These are phyloP conservation scores for Boulengeromyrus knoepffleri DNA, from an alignment of 2,113 vertebrate genomes.

Conservation along the genomic window DNA sequence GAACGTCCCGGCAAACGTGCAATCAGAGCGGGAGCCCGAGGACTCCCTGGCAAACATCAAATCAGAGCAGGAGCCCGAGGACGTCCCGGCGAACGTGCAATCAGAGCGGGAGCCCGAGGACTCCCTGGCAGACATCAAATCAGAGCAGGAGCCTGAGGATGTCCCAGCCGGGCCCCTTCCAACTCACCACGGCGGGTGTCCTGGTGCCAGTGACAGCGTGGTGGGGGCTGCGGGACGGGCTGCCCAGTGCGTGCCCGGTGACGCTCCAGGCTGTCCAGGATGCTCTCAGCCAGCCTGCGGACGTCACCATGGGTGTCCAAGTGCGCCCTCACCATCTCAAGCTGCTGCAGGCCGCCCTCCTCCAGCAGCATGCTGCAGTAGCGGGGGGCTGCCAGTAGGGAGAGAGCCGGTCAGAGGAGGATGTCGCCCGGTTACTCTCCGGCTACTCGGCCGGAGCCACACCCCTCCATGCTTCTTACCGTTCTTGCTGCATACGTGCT, in stretches of 20 bases:
- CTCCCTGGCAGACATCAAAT: background rate
- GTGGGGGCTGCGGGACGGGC: slow-evolving; percentile 42
- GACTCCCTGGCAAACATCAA: background rate
- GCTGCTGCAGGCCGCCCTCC: slow-evolving; percentile 86
- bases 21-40: background rate
- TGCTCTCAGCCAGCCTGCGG: slow-evolving; percentile 74
- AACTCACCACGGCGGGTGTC: background rate
- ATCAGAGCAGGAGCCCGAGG: background rate
- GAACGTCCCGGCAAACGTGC: background rate
- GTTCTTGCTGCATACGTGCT: slow-evolving; percentile 98
- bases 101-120: background rate
- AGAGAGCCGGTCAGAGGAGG: background rate
- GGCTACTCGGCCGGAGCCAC: background rate
- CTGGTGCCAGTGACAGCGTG: background rate
- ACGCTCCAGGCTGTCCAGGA: slow-evolving; percentile 86
- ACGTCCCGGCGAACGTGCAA: too few species aligned
- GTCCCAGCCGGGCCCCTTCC: background rate
- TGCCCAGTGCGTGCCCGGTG: slow-evolving; percentile 81
- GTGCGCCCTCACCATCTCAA: slow-evolving; percentile 78
- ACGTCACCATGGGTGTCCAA: slow-evolving; percentile 83
- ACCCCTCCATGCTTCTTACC: slow-evolving; percentile 57
- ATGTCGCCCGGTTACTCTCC: background rate
- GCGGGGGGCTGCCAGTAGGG: slow-evolving; percentile 67
- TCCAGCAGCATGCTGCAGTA: slow-evolving; percentile 98
- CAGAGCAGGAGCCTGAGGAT: background rate